These are phyloP conservation scores for Agrilus mali DNA, from an alignment of 2,888 invertebrate genomes.

Conservation along the genomic window DNA sequence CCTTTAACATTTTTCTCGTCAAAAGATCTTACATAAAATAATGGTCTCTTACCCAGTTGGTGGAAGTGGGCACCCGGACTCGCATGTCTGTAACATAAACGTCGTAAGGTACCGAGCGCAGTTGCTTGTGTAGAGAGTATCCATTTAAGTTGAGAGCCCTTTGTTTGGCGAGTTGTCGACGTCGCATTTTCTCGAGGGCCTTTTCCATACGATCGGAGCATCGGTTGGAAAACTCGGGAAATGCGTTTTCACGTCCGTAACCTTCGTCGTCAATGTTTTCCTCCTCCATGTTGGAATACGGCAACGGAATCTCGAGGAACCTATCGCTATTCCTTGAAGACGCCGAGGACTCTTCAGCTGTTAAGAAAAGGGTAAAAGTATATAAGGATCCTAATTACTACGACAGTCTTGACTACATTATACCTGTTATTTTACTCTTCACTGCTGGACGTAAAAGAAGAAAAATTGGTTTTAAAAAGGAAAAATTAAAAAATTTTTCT, in stretches of 20 bases:
- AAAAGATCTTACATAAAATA: not conserved
- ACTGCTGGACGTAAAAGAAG: too few relatives aligned
- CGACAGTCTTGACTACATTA: too few relatives aligned
- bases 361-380: too few relatives aligned
- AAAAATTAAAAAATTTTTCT: too few relatives aligned
- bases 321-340: slow-evolving; percentile 10
- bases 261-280: too few relatives aligned
- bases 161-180: slow-evolving; percentile 42
- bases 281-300: too few relatives aligned
- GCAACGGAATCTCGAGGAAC: not conserved
- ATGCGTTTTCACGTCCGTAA: slow-evolving; percentile 16
- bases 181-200: slow-evolving; percentile 51
- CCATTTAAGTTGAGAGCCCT: slow-evolving; percentile 43
- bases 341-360: slow-evolving; percentile 5
- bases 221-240: slow-evolving; percentile 26
- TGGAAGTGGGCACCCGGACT: slow-evolving; percentile 52
- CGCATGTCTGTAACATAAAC: slow-evolving; percentile 60
- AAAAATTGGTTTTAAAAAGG: too few relatives aligned
- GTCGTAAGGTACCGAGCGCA: slow-evolving; percentile 49
- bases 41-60: slow-evolving; percentile 43
- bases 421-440: too few relatives aligned
- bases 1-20: not conserved
- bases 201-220: slow-evolving; percentile 54
- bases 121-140: slow-evolving; percentile 50
- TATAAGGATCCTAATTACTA: too few relatives aligned